Evolutionary conservation across 2,113 vertebrate species (phyloP).

Genomic region (Chaetops frenatus): DNA sequence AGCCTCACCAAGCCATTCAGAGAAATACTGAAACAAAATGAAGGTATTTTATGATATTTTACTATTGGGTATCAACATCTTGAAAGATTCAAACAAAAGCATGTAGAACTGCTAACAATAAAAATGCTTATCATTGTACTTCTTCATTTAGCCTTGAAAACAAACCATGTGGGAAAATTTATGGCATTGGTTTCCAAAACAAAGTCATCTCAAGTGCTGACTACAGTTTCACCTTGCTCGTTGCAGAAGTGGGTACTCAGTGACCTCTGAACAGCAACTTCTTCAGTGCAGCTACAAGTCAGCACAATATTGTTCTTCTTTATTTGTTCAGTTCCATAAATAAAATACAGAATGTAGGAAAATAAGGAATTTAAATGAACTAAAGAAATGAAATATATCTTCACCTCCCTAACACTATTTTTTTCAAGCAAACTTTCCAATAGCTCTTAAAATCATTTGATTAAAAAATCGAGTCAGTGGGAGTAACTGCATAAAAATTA

Average conservation of each 20-base stretch:
- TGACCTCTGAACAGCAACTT: background rate
- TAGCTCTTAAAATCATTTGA: background rate
- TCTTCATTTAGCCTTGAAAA: background rate
- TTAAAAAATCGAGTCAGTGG: background rate
- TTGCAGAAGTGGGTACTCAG: background rate
- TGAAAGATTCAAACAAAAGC: background rate
- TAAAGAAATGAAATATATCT: background rate
- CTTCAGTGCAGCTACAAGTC: background rate
- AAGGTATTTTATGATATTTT: background rate
- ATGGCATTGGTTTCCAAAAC: background rate
- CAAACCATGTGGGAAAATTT: background rate
- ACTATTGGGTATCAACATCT: background rate
- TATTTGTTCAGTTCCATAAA: background rate
- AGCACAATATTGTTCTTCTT: background rate
- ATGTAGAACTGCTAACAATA: background rate
- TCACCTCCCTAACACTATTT: background rate
- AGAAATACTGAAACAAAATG: background rate
- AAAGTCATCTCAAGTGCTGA: background rate
- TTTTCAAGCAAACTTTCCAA: background rate
- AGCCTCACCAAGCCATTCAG: background rate
- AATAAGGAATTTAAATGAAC: background rate
- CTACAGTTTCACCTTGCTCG: background rate
- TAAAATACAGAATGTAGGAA: background rate
- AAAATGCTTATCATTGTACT: background rate
- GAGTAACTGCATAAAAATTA: background rate